Evolutionary conservation across 1,140 invertebrate species (phyloP).

Genomic region (Anagrus nilaparvatae): DNA sequence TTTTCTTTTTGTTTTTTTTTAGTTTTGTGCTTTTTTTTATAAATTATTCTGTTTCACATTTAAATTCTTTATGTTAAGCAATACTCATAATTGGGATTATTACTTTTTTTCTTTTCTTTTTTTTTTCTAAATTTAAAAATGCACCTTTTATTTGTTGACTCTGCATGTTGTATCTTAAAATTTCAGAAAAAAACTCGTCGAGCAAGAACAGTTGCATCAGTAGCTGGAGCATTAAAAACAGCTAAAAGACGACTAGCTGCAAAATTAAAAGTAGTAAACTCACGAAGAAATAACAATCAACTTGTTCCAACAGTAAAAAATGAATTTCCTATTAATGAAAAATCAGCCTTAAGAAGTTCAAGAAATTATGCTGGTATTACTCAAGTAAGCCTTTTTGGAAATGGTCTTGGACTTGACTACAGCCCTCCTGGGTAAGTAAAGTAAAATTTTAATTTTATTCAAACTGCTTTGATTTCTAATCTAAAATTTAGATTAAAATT

Average conservation of each 20-base stretch:
- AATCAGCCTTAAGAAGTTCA: constrained; percentile 15
- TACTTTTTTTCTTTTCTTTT: neutral
- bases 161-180: too few relatives aligned
- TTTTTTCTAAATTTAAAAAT: constrained; percentile 15
- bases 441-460: too few relatives aligned
- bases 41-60: too few relatives aligned
- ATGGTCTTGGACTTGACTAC: constrained; percentile 30
- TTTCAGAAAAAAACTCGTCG: too few relatives aligned
- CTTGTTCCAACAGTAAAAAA: constrained; percentile 38
- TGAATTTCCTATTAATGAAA: constrained; percentile 18
- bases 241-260: constrained; percentile 36
- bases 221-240: constrained; percentile 23
- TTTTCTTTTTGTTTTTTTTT: constrained; percentile 29
- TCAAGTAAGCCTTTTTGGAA: constrained; percentile 34
- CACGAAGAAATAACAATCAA: constrained; percentile 27
- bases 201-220: constrained; percentile 22
- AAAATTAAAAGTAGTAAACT: constrained; percentile 35
- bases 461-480: too few relatives aligned
- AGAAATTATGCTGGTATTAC: constrained; percentile 30
- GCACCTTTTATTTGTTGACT: too few relatives aligned
- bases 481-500: too few relatives aligned
- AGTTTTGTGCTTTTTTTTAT: constrained; percentile 2
- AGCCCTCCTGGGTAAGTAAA: constrained; percentile 34
- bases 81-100: constrained; percentile 4
- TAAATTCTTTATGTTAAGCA: constrained; percentile 6